phyloP scores from a whole-genome alignment of 2,797 vertebrate genomes.

The Podargus strigoides region DNA sequence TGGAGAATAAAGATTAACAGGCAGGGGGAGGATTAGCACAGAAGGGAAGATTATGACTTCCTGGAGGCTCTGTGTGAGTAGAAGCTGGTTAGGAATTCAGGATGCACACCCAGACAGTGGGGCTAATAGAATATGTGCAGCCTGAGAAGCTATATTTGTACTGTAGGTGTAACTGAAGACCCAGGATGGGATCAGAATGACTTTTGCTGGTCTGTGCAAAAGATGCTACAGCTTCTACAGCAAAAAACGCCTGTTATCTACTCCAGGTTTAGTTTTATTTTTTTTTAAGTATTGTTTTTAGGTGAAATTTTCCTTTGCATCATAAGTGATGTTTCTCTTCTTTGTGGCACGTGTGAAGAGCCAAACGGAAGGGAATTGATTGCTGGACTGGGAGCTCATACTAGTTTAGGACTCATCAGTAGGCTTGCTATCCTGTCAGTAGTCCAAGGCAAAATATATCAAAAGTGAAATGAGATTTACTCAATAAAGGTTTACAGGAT shows the following conservation, averaged over 20 bases:
- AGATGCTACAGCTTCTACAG: neutral
- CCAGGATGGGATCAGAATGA: neutral
- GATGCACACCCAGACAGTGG: neutral
- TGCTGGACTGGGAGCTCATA: neutral
- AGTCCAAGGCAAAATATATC: neutral
- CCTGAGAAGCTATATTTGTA: neutral
- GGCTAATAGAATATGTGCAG: fast-evolving
- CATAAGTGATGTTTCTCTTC: neutral
- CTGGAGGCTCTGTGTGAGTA: neutral
- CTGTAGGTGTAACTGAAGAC: neutral
- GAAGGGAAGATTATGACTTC: neutral
- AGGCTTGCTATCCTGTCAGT: neutral
- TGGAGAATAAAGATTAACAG: neutral
- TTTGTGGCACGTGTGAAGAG: neutral
- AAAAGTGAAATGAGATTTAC: neutral
- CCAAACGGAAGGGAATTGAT: neutral
- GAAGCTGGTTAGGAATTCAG: neutral
- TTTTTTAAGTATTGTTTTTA: neutral
- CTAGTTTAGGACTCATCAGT: neutral
- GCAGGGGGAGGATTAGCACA: neutral
- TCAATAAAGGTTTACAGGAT: neutral
- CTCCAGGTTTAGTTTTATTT: neutral
- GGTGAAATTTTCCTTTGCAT: neutral
- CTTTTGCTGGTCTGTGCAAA: neutral
- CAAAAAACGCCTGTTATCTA: neutral